phyloP scores from a whole-genome alignment of 2,113 vertebrate genomes.

The Cololabis saira region DNA sequence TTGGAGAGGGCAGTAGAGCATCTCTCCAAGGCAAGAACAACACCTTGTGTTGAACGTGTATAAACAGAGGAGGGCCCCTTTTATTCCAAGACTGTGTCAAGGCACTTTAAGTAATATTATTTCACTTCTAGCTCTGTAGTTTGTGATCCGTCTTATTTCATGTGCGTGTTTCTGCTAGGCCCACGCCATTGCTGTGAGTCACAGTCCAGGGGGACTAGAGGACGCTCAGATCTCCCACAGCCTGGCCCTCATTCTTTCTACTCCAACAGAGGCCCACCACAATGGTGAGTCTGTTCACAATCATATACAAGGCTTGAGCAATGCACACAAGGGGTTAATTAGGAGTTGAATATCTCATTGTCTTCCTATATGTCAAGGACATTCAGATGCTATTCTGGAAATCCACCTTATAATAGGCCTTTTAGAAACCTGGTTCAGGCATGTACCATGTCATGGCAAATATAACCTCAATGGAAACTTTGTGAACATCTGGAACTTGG shows the following conservation, averaged over 20 bases:
- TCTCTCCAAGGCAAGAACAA: conserved; percentile 70
- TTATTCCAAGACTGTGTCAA: conserved; percentile 14
- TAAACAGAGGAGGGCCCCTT: background rate
- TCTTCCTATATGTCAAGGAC: conserved; percentile 39
- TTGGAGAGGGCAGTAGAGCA: conserved; percentile 67
- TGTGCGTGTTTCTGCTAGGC: conserved; percentile 68
- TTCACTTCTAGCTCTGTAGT: conserved; percentile 34
- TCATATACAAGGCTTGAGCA: background rate
- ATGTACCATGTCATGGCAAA: background rate
- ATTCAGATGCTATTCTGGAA: conserved; percentile 38
- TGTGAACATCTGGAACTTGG: conserved; percentile 14
- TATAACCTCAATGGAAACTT: background rate
- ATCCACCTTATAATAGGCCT: conserved; percentile 12
- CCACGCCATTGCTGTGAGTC: conserved; percentile 79
- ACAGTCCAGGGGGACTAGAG: conserved; percentile 66
- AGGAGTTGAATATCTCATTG: conserved; percentile 26
- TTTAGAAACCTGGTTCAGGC: conserved; percentile 18
- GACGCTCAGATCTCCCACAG: conserved; percentile 74
- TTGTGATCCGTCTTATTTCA: conserved; percentile 48
- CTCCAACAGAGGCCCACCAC: conserved; percentile 67
- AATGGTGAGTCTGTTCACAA: conserved; percentile 72
- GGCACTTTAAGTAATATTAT: conserved; percentile 12
- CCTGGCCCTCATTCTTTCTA: conserved; percentile 70
- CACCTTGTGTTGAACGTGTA: conserved; percentile 7
- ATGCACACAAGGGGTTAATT: conserved; percentile 25